Percentiles rank a stretch among this genome's conserved stretches.
Conservation (phyloP, 2,888 invertebrate genomes). For the Caenorhabditis zanzibari region DNA sequence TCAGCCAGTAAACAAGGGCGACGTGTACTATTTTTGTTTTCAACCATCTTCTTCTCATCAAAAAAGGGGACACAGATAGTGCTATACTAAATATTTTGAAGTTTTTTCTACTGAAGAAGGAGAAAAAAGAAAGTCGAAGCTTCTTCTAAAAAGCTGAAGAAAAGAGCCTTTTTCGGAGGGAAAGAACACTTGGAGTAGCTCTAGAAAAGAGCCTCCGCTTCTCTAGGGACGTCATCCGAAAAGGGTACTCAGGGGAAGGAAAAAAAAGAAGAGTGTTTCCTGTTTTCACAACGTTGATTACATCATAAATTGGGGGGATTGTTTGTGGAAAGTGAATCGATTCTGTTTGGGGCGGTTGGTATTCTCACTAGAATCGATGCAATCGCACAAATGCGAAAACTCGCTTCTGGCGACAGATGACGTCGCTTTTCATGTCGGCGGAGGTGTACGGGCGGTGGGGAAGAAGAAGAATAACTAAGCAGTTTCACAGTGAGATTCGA, state of each 20-base stretch:
- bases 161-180: background rate
- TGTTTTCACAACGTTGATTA: constrained; percentile 43
- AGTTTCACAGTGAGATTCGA: background rate
- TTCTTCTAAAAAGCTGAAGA: background rate
- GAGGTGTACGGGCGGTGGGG: background rate
- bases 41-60: background rate
- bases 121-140: background rate
- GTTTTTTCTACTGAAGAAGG: background rate
- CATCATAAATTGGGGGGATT: constrained; percentile 24
- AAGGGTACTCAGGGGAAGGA: constrained; percentile 8
- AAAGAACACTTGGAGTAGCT: constrained; percentile 1
- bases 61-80: constrained; percentile 1
- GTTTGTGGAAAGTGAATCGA: constrained; percentile 52
- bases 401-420: constrained; percentile 31
- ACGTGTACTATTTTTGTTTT: constrained; percentile 49
- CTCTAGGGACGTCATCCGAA: background rate
- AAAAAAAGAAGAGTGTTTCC: constrained; percentile 43
- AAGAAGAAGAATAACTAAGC: constrained; percentile 11
- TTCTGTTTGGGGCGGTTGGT: background rate
- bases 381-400: constrained; percentile 41
- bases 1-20: constrained; percentile 31
- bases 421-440: background rate
- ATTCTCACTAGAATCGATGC: constrained; percentile 32
- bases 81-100: constrained; percentile 8
- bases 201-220: background rate